Evolutionary conservation across 2,797 vertebrate genomes (phyloP).

Genomic region (Carcharodon carcharias): DNA sequence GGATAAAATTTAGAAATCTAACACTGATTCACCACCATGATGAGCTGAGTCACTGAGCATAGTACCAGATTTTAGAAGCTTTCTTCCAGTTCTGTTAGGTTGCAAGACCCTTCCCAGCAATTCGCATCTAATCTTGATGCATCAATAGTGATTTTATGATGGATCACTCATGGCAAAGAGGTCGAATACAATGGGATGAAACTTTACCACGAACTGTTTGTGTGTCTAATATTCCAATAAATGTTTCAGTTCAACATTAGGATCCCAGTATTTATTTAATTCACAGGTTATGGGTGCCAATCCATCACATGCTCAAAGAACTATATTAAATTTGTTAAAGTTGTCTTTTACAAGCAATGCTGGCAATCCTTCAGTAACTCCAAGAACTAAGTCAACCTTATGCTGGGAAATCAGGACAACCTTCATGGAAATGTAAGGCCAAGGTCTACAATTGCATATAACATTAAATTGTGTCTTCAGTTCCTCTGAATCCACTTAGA

Average conservation of each 20-base stretch:
- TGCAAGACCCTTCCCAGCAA: not conserved
- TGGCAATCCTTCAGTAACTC: not conserved
- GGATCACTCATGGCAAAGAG: not conserved
- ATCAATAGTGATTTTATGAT: not conserved
- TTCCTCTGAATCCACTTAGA: not conserved
- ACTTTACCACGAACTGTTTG: not conserved
- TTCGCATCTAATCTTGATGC: not conserved
- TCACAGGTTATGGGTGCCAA: not conserved
- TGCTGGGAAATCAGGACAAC: not conserved
- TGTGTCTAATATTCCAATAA: not conserved
- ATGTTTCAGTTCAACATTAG: not conserved
- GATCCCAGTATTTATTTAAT: not conserved
- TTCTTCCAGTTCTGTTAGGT: not conserved
- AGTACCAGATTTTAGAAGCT: not conserved
- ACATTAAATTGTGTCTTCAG: not conserved
- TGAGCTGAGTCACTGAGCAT: not conserved
- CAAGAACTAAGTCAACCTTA: not conserved
- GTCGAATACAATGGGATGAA: not conserved
- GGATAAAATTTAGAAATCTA: not conserved
- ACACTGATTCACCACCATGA: not conserved
- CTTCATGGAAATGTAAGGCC: not conserved
- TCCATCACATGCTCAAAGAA: not conserved
- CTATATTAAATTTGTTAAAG: not conserved
- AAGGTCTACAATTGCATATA: not conserved
- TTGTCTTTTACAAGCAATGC: not conserved